A percentile compares a stretch with the other conserved stretches of the same genome.
Conservation (phyloP, 2,113 vertebrate genomes). For the Boleophthalmus pectinirostris region DNA sequence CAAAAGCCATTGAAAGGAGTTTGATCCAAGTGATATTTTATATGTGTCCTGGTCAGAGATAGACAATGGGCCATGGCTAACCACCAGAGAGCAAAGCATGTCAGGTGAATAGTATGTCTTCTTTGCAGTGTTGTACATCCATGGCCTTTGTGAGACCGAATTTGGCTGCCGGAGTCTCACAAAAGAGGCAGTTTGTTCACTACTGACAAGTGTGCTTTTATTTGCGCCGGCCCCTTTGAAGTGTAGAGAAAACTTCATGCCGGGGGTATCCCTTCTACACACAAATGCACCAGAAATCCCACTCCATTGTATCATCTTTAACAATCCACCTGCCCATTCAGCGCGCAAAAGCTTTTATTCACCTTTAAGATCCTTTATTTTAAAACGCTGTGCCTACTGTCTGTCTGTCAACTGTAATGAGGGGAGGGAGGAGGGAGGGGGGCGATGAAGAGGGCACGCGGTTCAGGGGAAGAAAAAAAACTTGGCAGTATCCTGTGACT, state of each 20-base stretch:
- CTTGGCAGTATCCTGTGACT: slow-evolving; percentile 15
- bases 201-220: slow-evolving; percentile 83
- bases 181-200: slow-evolving; percentile 83
- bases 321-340: slow-evolving; percentile 76
- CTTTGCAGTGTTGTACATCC: slow-evolving; percentile 82
- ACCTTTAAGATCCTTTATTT: slow-evolving; percentile 74
- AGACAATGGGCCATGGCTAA: slow-evolving; percentile 79
- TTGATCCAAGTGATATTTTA: slow-evolving; percentile 83
- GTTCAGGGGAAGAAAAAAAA: slow-evolving; percentile 30
- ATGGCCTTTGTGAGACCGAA: slow-evolving; percentile 77
- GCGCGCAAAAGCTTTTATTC: slow-evolving; percentile 72
- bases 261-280: slow-evolving; percentile 74
- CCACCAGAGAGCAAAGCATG: slow-evolving; percentile 80
- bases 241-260: slow-evolving; percentile 77
- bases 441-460: slow-evolving; percentile 16
- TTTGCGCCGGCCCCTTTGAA: slow-evolving; percentile 78
- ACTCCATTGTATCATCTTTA: slow-evolving; percentile 79
- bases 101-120: slow-evolving; percentile 80
- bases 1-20: slow-evolving; percentile 78
- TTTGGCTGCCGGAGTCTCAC: slow-evolving; percentile 75
- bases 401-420: slow-evolving; percentile 70
- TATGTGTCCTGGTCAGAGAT: slow-evolving; percentile 73
- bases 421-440: slow-evolving; percentile 32
- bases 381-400: slow-evolving; percentile 69
- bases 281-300: slow-evolving; percentile 78